Evolutionary conservation across 1,140 invertebrate genomes (phyloP).

Genomic region (Meloidogyne exigua): DNA sequence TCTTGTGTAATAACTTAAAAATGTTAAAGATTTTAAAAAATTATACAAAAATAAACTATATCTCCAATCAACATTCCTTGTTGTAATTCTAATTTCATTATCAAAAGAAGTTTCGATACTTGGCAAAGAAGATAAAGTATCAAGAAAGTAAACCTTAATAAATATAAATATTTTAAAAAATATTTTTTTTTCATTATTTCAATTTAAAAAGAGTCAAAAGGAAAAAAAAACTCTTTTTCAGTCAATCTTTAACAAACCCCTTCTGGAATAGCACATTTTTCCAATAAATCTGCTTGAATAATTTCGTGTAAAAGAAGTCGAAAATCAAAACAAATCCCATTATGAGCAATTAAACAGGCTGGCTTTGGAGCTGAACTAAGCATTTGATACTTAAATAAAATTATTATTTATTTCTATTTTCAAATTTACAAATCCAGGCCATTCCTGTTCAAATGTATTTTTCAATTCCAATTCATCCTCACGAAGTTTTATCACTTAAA

Average conservation of each 20-base stretch:
- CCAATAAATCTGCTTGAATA: conserved; percentile 21
- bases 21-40: conserved; percentile 11
- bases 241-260: no score
- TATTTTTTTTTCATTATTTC: no score
- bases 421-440: conserved; percentile 38
- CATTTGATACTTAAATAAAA: conserved; percentile 26
- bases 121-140: conserved; percentile 34
- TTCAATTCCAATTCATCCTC: conserved; percentile 36
- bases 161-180: no score
- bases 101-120: conserved; percentile 41
- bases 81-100: conserved; percentile 21
- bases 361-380: conserved; percentile 39
- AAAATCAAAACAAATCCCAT: conserved; percentile 47
- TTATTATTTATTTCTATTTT: not conserved
- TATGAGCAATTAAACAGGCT: conserved; percentile 50
- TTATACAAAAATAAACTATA: conserved; percentile 11
- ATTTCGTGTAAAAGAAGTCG: conserved; percentile 45
- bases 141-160: conserved; percentile 44
- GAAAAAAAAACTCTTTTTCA: no score
- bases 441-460: conserved; percentile 44
- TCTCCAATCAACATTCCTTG: conserved; percentile 30
- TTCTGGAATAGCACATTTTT: conserved; percentile 30
- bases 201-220: no score
- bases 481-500: conserved; percentile 10
- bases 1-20: conserved; percentile 24